Conservation (phyloP, 2,888 invertebrate species). For the Eurytoma californica region DNA sequence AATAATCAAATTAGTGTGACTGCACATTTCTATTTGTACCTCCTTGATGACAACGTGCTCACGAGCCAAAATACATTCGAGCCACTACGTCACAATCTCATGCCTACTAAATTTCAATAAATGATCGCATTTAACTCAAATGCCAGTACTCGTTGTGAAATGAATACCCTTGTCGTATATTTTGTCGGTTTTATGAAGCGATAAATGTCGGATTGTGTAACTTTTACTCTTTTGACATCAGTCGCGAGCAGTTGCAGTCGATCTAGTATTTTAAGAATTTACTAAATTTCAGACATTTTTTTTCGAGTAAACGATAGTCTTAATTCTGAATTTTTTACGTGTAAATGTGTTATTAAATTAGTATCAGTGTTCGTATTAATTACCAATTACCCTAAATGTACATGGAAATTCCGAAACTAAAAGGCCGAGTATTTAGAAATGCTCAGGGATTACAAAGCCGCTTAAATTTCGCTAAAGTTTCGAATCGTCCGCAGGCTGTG, state of each 20-base stretch:
- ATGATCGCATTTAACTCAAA: slow-evolving; percentile 25
- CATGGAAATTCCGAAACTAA: too few species aligned
- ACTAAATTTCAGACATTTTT: too few species aligned
- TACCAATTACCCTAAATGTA: too few species aligned
- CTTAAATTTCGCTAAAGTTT: too few species aligned
- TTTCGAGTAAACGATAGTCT: too few species aligned
- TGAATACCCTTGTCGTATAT: slow-evolving; percentile 18
- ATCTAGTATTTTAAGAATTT: too few species aligned
- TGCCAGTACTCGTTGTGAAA: slow-evolving; percentile 10
- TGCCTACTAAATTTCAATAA: slow-evolving; percentile 45
- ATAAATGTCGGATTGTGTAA: slow-evolving; percentile 7
- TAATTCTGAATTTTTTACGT: too few species aligned
- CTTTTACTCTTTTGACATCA: background rate
- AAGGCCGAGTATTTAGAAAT: too few species aligned
- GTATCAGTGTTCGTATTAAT: too few species aligned
- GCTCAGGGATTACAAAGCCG: too few species aligned
- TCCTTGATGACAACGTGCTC: slow-evolving; percentile 34
- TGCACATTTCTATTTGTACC: slow-evolving; percentile 44
- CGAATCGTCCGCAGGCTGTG: background rate
- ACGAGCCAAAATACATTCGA: slow-evolving; percentile 45
- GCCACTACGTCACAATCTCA: slow-evolving; percentile 36
- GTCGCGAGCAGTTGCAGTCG: background rate
- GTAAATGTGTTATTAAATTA: too few species aligned
- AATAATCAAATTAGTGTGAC: slow-evolving; percentile 50
- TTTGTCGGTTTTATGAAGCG: slow-evolving; percentile 22